A percentile compares a stretch with the other conserved stretches of the same genome.
These are phyloP conservation scores for Drosophila lacicola DNA, from an alignment of 2,888 invertebrate species.

Conservation along the genomic window DNA sequence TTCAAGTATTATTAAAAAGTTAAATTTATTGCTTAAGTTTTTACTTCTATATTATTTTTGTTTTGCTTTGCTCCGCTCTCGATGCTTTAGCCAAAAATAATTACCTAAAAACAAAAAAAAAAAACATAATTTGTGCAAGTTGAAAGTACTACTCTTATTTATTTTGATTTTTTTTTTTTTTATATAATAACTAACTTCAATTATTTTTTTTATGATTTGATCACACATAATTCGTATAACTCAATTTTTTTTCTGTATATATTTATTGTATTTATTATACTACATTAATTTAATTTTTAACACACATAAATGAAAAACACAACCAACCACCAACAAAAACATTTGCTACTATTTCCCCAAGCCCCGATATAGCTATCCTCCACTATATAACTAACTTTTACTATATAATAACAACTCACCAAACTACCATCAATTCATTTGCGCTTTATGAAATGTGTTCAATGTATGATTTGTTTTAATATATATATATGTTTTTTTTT, in stretches of 20 bases:
- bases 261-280: constrained; percentile 54
- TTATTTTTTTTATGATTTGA: constrained; percentile 61
- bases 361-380: constrained; percentile 15
- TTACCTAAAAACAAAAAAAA: constrained; percentile 28
- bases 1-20: constrained; percentile 7
- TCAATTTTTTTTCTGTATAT: constrained; percentile 57
- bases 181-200: constrained; percentile 51
- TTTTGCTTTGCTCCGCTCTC: constrained; percentile 49
- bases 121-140: constrained; percentile 81
- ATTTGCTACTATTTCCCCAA: constrained; percentile 39
- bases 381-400: constrained; percentile 25
- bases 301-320: constrained; percentile 41
- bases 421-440: constrained; percentile 48
- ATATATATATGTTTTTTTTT: constrained; percentile 7
- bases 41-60: constrained; percentile 19
- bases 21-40: neutral
- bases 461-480: constrained; percentile 65
- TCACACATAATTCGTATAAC: constrained; percentile 64
- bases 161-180: constrained; percentile 46
- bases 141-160: constrained; percentile 77
- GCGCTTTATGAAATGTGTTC: constrained; percentile 63
- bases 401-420: constrained; percentile 22
- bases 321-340: constrained; percentile 37
- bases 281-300: constrained; percentile 51
- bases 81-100: constrained; percentile 39